Conservation (phyloP, 2,113 vertebrate genomes). For the Odontesthes bonariensis region DNA sequence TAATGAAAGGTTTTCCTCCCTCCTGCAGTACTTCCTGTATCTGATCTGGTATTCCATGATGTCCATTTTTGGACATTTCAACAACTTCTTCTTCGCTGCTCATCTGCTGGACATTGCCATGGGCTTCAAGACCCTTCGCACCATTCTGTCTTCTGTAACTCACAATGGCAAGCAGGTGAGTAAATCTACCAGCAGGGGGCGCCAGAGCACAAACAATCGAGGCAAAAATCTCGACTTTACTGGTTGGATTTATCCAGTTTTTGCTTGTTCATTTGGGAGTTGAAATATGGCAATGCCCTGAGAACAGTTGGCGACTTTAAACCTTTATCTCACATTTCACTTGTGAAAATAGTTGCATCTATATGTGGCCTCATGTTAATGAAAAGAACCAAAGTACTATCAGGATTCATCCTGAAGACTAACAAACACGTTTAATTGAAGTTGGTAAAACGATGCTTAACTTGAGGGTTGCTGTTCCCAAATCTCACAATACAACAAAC, state of each 20-base stretch:
- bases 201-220: constrained; percentile 13
- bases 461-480: too few relatives aligned
- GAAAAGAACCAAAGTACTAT: too few relatives aligned
- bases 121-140: constrained; percentile 95
- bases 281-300: too few relatives aligned
- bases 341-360: too few relatives aligned
- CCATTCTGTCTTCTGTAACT: constrained; percentile 96
- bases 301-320: too few relatives aligned
- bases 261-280: background rate
- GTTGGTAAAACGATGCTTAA: too few relatives aligned
- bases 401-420: too few relatives aligned
- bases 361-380: too few relatives aligned
- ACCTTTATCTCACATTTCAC: too few relatives aligned
- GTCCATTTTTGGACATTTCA: constrained; percentile 97
- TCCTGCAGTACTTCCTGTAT: constrained; percentile 91
- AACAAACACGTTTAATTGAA: too few relatives aligned
- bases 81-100: constrained; percentile 99
- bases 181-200: constrained; percentile 61
- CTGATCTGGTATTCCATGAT: constrained; percentile 96
- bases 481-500: too few relatives aligned
- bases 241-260: background rate
- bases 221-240: background rate
- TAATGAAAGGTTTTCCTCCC: background rate
- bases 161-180: constrained; percentile 98
- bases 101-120: constrained; percentile 98